These are phyloP conservation scores for Nomada fucata DNA, from an alignment of 2,888 invertebrate species.

Conservation along the genomic window DNA sequence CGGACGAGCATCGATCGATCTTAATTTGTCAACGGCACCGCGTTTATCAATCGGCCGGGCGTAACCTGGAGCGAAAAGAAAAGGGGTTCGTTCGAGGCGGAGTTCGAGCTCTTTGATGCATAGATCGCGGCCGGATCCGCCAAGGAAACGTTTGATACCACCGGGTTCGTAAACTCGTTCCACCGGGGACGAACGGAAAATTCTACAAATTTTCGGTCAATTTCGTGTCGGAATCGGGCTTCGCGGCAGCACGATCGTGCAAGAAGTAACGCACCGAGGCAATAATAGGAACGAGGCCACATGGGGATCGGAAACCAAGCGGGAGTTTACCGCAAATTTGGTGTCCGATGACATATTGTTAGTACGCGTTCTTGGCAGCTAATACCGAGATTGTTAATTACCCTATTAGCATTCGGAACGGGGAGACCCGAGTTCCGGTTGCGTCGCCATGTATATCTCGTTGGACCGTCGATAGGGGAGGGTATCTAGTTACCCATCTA, in stretches of 20 bases:
- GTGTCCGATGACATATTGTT: conserved; percentile 68
- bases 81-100: not conserved
- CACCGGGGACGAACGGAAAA: too few species aligned
- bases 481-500: conserved; percentile 61
- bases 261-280: not conserved
- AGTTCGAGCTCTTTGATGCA: not conserved
- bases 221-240: too few species aligned
- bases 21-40: conserved; percentile 7
- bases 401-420: conserved; percentile 73
- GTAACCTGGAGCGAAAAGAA: not conserved
- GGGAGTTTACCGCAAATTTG: conserved; percentile 57
- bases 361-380: conserved; percentile 73
- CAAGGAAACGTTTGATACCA: too few species aligned
- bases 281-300: not conserved
- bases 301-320: not conserved
- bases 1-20: conserved; percentile 3
- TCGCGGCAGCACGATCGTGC: not conserved
- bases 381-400: conserved; percentile 75
- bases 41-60: conserved; percentile 14
- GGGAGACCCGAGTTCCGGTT: conserved; percentile 57
- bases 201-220: too few species aligned
- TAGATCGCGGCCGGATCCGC: not conserved
- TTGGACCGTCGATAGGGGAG: conserved; percentile 56
- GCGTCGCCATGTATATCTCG: conserved; percentile 45
- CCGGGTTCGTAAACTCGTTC: too few species aligned